phyloP scores from a whole-genome alignment of 37 sponge, comb jelly and placozoan genomes.

The Tethya wilhelma region DNA sequence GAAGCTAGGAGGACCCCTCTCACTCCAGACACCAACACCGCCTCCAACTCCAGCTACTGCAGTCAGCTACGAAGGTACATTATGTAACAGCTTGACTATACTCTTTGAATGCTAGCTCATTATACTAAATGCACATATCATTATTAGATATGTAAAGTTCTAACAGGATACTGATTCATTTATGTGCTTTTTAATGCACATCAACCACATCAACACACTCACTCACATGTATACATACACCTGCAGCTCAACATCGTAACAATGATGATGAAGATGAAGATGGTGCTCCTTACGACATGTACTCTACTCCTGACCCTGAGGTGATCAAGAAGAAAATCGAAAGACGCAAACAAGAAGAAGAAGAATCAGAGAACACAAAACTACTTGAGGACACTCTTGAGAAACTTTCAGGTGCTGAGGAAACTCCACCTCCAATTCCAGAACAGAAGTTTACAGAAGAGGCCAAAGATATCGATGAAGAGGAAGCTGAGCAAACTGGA shows the following conservation, averaged over 20 bases:
- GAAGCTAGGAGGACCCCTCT: slow-evolving; percentile 7
- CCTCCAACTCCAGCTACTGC: slow-evolving; percentile 62
- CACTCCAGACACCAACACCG: slow-evolving; percentile 48
- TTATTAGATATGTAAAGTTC: too few relatives aligned
- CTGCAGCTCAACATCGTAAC: background rate
- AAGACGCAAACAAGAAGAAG: background rate
- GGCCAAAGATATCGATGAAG: too few relatives aligned
- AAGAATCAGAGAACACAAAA: slow-evolving; percentile 25
- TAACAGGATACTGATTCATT: background rate
- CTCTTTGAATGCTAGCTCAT: too few relatives aligned
- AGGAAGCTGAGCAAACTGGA: too few relatives aligned
- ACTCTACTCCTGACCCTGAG: slow-evolving; percentile 44
- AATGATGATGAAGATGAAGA: slow-evolving; percentile 36
- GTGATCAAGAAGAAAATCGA: slow-evolving; percentile 20
- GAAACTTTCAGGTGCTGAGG: slow-evolving; percentile 28
- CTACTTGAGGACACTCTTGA: slow-evolving; percentile 16
- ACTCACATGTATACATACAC: background rate
- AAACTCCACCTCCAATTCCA: background rate
- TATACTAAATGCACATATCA: too few relatives aligned
- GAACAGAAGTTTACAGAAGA: background rate
- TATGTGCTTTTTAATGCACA: background rate
- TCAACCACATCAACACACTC: background rate
- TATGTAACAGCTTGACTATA: too few relatives aligned
- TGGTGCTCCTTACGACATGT: background rate
- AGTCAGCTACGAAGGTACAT: slow-evolving; percentile 26